Conservation (phyloP, 2,113 vertebrate genomes). For the Callospermophilus lateralis region DNA sequence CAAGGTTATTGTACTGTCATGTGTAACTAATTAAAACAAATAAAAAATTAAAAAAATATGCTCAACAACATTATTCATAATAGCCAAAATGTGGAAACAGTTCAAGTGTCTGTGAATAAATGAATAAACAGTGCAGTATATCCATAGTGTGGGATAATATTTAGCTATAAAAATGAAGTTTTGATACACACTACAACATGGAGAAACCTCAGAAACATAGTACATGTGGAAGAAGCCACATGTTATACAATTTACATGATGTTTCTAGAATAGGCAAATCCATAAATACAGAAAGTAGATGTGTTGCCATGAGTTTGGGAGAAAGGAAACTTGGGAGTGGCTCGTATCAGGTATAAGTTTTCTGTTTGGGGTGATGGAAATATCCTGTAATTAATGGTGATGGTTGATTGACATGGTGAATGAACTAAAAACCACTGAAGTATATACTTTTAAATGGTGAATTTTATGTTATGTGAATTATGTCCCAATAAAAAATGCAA, state of each 20-base stretch:
- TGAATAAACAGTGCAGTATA: not conserved
- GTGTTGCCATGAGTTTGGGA: not conserved
- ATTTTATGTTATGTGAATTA: not conserved
- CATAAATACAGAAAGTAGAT: not conserved
- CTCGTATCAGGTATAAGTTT: not conserved
- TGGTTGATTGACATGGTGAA: not conserved
- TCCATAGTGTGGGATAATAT: not conserved
- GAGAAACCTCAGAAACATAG: not conserved
- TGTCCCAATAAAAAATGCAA: not conserved
- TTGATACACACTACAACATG: not conserved
- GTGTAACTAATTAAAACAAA: too few species aligned
- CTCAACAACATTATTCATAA: not conserved
- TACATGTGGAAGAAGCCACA: not conserved
- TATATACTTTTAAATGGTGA: not conserved
- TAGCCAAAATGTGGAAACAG: not conserved
- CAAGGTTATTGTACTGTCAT: too few species aligned
- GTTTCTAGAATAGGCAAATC: not conserved
- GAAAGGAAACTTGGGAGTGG: not conserved
- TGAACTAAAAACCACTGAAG: not conserved
- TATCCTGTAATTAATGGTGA: constrained; percentile 30
- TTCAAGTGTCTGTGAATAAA: not conserved
- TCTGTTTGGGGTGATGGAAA: not conserved
- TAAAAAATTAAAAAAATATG: not conserved
- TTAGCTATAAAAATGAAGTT: constrained; percentile 2
- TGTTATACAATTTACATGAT: not conserved